These are phyloP conservation scores for Amphiduros pacificus DNA, from an alignment of 2,888 invertebrate species.

Conservation along the genomic window DNA sequence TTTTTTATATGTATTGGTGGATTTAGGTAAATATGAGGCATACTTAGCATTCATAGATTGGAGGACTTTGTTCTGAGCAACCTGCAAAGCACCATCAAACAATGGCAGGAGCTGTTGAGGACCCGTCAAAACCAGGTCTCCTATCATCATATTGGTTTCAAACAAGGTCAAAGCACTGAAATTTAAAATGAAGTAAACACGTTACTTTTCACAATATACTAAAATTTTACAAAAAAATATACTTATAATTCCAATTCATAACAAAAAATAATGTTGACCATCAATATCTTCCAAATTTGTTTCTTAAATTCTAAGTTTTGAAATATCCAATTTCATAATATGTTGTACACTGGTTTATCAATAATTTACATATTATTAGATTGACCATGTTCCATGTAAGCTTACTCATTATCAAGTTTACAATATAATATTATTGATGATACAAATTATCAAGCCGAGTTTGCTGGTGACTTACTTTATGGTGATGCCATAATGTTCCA, in stretches of 20 bases:
- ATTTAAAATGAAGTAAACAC: background rate
- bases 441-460: background rate
- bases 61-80: slow-evolving; percentile 50
- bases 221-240: background rate
- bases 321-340: background rate
- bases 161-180: slow-evolving; percentile 53
- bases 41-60: background rate
- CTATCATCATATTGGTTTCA: slow-evolving; percentile 68
- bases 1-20: background rate
- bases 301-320: background rate
- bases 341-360: no score
- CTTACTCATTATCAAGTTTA: background rate
- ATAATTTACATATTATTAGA: background rate
- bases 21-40: background rate
- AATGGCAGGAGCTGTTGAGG: slow-evolving; percentile 68
- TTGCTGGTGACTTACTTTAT: slow-evolving; percentile 68
- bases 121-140: slow-evolving; percentile 69
- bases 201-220: background rate
- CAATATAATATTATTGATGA: background rate
- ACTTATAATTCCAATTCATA: no score
- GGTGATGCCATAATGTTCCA: slow-evolving; percentile 69
- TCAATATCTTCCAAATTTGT: no score
- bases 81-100: slow-evolving; percentile 64
- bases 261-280: no score
- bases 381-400: no score